Base-by-base conservation (phyloP, 2,888 invertebrate genomes). In the Epinotia nisella region DNA sequence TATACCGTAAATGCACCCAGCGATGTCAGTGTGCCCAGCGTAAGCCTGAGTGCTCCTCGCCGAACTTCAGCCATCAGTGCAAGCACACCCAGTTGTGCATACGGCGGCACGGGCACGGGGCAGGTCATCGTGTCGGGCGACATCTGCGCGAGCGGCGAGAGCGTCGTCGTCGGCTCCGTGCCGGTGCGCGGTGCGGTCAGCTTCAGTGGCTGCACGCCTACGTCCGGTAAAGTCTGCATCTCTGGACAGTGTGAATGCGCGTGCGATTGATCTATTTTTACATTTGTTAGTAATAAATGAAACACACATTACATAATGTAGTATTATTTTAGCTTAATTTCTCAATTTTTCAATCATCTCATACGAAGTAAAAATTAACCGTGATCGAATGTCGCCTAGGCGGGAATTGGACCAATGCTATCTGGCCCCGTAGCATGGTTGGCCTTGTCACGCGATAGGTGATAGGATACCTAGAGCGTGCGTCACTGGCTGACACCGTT, bases 191-290 rank as follows among this genome's bases (percentile, higher is more conserved):
- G 85, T 60, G 77, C 81, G 17, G 85, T 84, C 17, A 74, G 76
- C 17, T 83, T 83, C 80, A 75, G 76, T 24, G 85, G 85, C n/a
- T 71, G 70, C 39, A 78, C 82, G 21, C 79, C 81, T 82, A 85
- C 87, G 71, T 79, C 78, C 67, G 89, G 89, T 51, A 71, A 80
- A 4, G 87, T 87, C 65, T 79, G 82, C 61, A 85, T 89, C 74
- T 70, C 80, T n/a, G 87, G 87, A 3, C 78, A 81, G 69, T 87
- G 87, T 75, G 82, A 81, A 0, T 85, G 87, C 71, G 2, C 1
- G 21, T 1, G 9, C 35, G 82, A 83, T 2, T 81, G 83, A 24
- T 15, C 11, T 15, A 1, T 24, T 24, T 65, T 1, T 35, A 2
- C 53, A n/a, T 15, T 1, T 56, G 49, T 49, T n/a, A 13, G n/a